A percentile compares a stretch with the other conserved stretches of the same genome.
Conservation (phyloP, 2,888 invertebrate genomes). For the Calliphora vomitoria region DNA sequence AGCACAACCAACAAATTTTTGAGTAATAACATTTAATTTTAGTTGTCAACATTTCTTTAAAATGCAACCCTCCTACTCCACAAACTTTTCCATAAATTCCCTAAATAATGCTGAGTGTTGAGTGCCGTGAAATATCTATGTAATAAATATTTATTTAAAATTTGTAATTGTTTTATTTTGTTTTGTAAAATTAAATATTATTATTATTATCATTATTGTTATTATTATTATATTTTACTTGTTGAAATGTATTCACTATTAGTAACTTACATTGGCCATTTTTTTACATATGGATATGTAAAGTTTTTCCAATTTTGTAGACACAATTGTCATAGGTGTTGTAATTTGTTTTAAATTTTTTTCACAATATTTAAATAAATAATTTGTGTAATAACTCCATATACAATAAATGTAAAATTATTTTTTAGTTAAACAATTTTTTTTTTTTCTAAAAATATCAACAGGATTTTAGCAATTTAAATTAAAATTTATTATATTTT, state of each 20-base stretch:
- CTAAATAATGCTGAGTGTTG: no score
- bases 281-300: constrained; percentile 66
- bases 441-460: no score
- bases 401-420: not conserved
- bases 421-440: not conserved
- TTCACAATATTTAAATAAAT: not conserved
- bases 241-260: not conserved
- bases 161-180: not conserved
- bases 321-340: constrained; percentile 54
- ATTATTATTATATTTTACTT: not conserved
- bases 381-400: not conserved
- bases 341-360: not conserved
- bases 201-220: not conserved
- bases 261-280: constrained; percentile 66
- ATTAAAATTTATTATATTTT: no score
- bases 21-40: no score
- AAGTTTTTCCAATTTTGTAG: constrained; percentile 58
- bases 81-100: no score
- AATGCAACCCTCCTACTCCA: no score
- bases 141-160: not conserved
- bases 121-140: not conserved
- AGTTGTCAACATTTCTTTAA: no score
- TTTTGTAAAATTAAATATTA: not conserved
- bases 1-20: no score
- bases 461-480: not conserved